phyloP scores from a whole-genome alignment of 2,797 vertebrate species.

The Buceros bicornis region DNA sequence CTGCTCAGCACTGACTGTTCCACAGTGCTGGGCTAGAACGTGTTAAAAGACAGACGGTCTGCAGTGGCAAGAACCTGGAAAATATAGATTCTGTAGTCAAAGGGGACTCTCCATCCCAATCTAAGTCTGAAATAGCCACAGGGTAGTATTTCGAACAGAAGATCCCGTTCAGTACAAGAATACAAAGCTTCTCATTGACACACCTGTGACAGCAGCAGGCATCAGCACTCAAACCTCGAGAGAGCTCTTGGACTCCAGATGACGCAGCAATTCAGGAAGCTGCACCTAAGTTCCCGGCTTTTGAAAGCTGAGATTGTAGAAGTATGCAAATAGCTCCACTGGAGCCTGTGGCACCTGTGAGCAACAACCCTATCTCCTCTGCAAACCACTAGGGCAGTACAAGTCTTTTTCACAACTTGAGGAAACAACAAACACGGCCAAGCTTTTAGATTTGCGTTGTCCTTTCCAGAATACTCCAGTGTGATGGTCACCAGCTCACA shows the following conservation, averaged over 20 bases:
- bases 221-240: rapidly evolving
- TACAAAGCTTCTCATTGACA: neutral
- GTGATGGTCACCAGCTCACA: rapidly evolving
- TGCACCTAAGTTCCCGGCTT: neutral
- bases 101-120: neutral
- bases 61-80: neutral
- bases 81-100: neutral
- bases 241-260: neutral
- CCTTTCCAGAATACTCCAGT: neutral
- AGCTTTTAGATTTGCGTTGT: neutral
- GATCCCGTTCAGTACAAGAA: neutral
- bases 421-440: neutral
- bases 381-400: neutral
- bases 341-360: neutral
- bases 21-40: neutral
- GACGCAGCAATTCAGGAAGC: rapidly evolving
- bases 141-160: neutral
- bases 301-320: neutral
- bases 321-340: neutral
- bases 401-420: neutral
- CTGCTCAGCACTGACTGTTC: neutral
- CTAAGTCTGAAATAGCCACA: neutral
- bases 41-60: neutral
- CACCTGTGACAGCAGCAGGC: neutral
- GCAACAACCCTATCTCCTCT: neutral